Evolutionary conservation across 2,113 vertebrate species (phyloP), one percentile per base, ranked within the genome.

Genomic region (Ceyx cyanopectus): DNA sequence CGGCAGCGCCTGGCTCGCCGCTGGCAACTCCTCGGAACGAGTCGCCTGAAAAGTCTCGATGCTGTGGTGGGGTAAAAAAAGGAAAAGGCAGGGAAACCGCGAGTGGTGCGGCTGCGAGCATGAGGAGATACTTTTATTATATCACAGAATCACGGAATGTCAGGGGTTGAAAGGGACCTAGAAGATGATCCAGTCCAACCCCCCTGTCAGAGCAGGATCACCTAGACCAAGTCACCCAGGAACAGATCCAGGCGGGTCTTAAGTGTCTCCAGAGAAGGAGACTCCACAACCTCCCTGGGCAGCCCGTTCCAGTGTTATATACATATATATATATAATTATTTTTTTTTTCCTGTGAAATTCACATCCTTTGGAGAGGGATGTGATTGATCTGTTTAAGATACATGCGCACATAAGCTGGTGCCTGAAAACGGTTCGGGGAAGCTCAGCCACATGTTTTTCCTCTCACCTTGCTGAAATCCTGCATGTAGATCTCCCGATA

Each of bases 401-500:
- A 3, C 7, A 3, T 51, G 19, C 11, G 21, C 14, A 20, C 4
- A 2, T 50, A 34, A n/a, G 54, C 63, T 57, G 76, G 37, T 58
- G 43, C 21, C 40, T 46, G 68, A 40, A 62, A 63, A 61, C 7
- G 60, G 53, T n/a, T 54, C 3, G 5, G 23, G 54, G 30, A 63
- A 37, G 53, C 65, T 2, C 77, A 58, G 81, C 24, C n/a, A 2
- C 78, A 0, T 63, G 81, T 67, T 91, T 91, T 70, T 67, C 32
- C 57, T 91, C 58, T 72, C 11, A 19, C 56, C 69, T 84, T 12
- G 1, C 29, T 41, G 51, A 41, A 63, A 13, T 12, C 6, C 68
- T 50, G 2, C 3, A 56, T 34, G 68, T 43, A 2, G 6, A 9
- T 73, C 5, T 21, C 3, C 9, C 4, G 21, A 1, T 50, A 50